Percentiles rank a stretch among this genome's conserved stretches.
These are phyloP conservation scores for Tenualosa thibaudeaui DNA, from an alignment of 2,797 vertebrate species.

Conservation along the genomic window DNA sequence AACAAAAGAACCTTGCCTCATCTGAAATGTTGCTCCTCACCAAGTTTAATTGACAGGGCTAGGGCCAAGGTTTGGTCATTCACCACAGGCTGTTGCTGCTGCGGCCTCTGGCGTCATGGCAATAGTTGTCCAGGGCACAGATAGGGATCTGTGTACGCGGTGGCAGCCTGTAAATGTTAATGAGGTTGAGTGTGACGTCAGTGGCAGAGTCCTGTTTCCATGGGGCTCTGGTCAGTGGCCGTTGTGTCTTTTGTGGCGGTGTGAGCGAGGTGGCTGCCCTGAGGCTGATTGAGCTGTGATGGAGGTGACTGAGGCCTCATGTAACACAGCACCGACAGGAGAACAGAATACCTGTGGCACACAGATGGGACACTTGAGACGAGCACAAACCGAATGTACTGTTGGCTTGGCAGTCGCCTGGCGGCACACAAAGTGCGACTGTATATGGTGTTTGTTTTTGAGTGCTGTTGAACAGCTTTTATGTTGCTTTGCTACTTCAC, in stretches of 20 bases:
- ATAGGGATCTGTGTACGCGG: slow-evolving; percentile 24
- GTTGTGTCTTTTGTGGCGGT: neutral
- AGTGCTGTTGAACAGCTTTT: neutral
- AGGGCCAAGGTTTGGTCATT: neutral
- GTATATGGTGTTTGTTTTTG: neutral
- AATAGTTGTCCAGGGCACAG: slow-evolving; percentile 21
- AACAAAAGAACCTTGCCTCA: neutral
- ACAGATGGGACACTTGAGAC: slow-evolving; percentile 17
- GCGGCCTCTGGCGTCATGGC: slow-evolving; percentile 19
- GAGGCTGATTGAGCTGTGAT: slow-evolving; percentile 1
- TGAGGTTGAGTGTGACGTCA: slow-evolving; percentile 40
- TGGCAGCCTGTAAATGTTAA: slow-evolving; percentile 44
- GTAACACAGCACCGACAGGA: neutral
- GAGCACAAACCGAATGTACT: neutral
- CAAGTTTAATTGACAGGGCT: neutral
- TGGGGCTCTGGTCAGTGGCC: neutral
- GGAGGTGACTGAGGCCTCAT: slow-evolving; percentile 11
- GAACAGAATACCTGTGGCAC: neutral
- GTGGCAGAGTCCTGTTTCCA: neutral
- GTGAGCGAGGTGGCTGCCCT: neutral
- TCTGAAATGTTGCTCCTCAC: neutral
- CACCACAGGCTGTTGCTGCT: neutral
- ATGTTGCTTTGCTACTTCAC: neutral
- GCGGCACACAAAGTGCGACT: neutral
- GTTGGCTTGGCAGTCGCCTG: neutral